These are phyloP conservation scores for Sparus aurata DNA, from an alignment of 2,797 vertebrate genomes.

Conservation along the genomic window DNA sequence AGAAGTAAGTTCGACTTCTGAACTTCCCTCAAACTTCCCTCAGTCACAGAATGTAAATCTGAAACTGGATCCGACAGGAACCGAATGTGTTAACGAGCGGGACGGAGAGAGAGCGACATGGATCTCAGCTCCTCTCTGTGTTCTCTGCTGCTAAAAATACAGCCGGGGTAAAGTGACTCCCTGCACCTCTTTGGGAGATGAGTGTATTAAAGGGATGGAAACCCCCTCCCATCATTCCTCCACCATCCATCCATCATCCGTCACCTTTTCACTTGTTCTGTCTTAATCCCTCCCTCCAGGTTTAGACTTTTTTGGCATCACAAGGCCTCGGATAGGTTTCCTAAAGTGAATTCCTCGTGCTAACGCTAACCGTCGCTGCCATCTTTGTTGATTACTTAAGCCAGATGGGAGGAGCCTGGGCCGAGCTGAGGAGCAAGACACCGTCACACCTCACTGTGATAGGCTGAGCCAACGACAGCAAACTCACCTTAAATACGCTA, in stretches of 20 bases:
- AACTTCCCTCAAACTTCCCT: neutral
- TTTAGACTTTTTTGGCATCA: constrained; percentile 10
- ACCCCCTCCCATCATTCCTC: constrained; percentile 52
- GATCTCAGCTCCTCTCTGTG: constrained; percentile 37
- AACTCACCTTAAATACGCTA: neutral
- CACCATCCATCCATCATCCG: constrained; percentile 44
- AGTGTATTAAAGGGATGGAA: constrained; percentile 63
- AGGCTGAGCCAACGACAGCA: neutral
- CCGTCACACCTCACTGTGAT: neutral
- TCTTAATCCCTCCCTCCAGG: constrained; percentile 50
- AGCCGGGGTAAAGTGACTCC: constrained; percentile 63
- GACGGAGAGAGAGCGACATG: constrained; percentile 35
- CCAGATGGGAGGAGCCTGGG: neutral
- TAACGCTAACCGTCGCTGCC: neutral
- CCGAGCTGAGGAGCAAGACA: constrained; percentile 1
- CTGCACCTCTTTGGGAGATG: constrained; percentile 63
- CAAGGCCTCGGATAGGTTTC: constrained; percentile 1
- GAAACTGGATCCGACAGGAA: neutral
- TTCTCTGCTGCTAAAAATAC: constrained; percentile 74
- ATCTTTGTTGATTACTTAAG: constrained; percentile 6
- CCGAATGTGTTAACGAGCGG: constrained; percentile 8
- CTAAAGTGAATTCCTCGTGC: neutral
- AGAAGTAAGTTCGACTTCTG: neutral
- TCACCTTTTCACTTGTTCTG: constrained; percentile 60
- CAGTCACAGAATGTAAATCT: neutral